phyloP scores from a whole-genome alignment of 2,888 invertebrate genomes.

The Apoderus coryli region DNA sequence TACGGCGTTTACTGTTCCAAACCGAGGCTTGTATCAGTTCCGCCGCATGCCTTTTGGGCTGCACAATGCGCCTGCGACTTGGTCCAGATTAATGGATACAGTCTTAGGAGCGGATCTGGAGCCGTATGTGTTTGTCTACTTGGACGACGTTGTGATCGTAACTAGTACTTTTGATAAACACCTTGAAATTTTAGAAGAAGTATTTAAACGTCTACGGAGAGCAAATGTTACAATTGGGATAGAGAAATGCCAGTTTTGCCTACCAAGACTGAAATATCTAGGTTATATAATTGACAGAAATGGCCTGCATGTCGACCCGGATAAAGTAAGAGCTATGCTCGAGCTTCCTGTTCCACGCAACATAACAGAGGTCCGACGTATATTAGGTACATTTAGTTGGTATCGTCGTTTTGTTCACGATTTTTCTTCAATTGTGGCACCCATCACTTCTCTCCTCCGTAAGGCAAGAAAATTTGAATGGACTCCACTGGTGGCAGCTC shows the following conservation, averaged over 20 bases:
- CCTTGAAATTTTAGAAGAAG: no score
- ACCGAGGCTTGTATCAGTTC: constrained; percentile 21
- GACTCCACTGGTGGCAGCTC: no score
- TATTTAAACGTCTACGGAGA: no score
- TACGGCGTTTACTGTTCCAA: constrained; percentile 18
- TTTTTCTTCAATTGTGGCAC: no score
- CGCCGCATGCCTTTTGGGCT: constrained; percentile 22
- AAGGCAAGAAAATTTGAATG: no score
- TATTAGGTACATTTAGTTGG: no score
- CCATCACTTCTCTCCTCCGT: no score
- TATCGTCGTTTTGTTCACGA: no score
- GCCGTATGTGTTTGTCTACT: constrained; percentile 6
- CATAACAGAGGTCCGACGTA: no score
- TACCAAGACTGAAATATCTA: background rate
- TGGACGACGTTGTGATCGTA: constrained; percentile 6
- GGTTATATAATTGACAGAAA: constrained; percentile 1
- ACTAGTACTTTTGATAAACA: background rate
- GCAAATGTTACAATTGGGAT: no score
- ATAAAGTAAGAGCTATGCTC: no score
- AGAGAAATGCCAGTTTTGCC: background rate
- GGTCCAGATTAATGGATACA: constrained; percentile 15
- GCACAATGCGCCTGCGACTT: constrained; percentile 21
- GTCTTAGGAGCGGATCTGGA: constrained; percentile 5
- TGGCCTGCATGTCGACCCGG: constrained; percentile 3
- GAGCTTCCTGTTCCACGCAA: no score